Evolutionary conservation across 2,113 vertebrate genomes (phyloP).

Genomic region (Himantopus leucocephalus): DNA sequence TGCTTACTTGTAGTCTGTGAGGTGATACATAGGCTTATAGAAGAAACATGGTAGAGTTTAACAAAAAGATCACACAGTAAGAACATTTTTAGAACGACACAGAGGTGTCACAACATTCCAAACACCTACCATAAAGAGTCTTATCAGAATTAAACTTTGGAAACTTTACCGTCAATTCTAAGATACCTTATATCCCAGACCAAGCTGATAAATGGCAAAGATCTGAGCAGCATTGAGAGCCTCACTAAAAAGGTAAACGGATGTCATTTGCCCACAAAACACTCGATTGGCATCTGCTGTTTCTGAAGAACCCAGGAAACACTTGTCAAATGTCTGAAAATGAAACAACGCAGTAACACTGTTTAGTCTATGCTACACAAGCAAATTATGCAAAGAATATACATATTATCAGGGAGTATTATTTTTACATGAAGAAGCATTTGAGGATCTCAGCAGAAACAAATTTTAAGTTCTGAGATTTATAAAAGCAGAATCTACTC

Average conservation of each 20-base stretch:
- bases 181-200: slow-evolving; percentile 92
- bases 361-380: neutral
- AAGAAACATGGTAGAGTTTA: neutral
- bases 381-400: neutral
- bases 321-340: slow-evolving; percentile 96
- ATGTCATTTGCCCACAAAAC: slow-evolving; percentile 97
- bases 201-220: slow-evolving; percentile 95
- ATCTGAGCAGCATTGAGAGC: slow-evolving; percentile 96
- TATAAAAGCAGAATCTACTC: neutral
- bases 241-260: slow-evolving; percentile 95
- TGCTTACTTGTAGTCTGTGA: neutral
- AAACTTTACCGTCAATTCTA: neutral
- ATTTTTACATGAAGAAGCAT: neutral
- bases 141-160: neutral
- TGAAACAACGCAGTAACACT: neutral
- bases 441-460: neutral
- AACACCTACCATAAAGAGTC: neutral
- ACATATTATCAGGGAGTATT: neutral
- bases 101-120: neutral
- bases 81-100: neutral
- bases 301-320: slow-evolving; percentile 97
- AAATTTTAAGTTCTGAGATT: neutral
- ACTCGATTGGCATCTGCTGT: slow-evolving; percentile 94
- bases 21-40: rapidly evolving
- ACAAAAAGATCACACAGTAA: neutral